Percentiles rank a stretch among this genome's conserved stretches.
These are phyloP conservation scores for Pachycephus smyrnensis DNA, from an alignment of 2,888 invertebrate genomes.

Conservation along the genomic window DNA sequence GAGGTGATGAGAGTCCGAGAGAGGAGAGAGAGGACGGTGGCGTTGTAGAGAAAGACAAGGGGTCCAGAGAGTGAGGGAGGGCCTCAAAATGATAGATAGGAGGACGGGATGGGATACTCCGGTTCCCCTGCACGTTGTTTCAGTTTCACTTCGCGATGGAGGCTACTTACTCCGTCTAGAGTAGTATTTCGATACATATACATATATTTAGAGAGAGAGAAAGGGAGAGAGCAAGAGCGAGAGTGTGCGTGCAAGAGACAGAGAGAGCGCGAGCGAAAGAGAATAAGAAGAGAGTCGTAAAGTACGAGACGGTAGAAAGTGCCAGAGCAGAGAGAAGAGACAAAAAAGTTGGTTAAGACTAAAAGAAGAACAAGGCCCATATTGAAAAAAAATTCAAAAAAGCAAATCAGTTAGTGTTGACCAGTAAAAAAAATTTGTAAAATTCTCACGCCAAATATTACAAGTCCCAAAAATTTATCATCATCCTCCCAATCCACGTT, in stretches of 20 bases:
- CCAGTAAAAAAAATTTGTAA: neutral
- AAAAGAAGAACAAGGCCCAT: slow-evolving; percentile 1
- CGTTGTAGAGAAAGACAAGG: slow-evolving; percentile 20
- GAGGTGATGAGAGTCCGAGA: slow-evolving; percentile 52
- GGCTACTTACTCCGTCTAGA: slow-evolving; percentile 50
- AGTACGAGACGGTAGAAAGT: neutral
- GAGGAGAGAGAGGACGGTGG: slow-evolving; percentile 23
- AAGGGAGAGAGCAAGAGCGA: slow-evolving; percentile 11
- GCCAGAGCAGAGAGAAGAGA: slow-evolving; percentile 7
- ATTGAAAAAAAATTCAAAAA: neutral
- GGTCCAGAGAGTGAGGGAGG: slow-evolving; percentile 50
- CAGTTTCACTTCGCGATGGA: slow-evolving; percentile 62
- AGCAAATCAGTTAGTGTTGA: neutral
- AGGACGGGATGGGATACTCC: slow-evolving; percentile 60
- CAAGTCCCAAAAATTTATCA: neutral
- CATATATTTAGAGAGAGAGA: slow-evolving; percentile 11
- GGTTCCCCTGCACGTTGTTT: slow-evolving; percentile 61
- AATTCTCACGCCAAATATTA: neutral
- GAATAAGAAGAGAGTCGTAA: neutral
- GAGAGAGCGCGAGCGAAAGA: slow-evolving; percentile 1
- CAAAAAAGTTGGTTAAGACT: neutral
- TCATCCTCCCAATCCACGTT: neutral
- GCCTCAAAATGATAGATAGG: slow-evolving; percentile 65
- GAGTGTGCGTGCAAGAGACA: slow-evolving; percentile 10
- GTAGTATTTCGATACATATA: slow-evolving; percentile 26